phyloP scores from a whole-genome alignment of 2,113 vertebrate species.

The Mustela lutreola region DNA sequence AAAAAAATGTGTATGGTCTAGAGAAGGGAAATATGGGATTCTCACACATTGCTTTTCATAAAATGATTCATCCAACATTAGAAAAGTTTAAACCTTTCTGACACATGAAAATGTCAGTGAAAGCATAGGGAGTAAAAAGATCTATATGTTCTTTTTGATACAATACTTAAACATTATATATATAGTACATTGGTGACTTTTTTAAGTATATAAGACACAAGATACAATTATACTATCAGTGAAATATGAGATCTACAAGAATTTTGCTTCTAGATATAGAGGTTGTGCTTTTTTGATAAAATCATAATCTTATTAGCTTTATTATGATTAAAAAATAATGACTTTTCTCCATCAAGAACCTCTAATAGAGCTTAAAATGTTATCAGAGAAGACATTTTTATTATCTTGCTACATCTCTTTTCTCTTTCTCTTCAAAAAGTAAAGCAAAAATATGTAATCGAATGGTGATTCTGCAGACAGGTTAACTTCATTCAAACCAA shows the following conservation, averaged over 20 bases:
- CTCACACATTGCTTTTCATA: constrained; percentile 43
- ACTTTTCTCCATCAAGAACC: constrained; percentile 13
- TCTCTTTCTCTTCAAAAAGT: constrained; percentile 43
- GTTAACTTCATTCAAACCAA: background rate
- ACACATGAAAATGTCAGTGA: background rate
- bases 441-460: background rate
- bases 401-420: background rate
- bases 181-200: background rate
- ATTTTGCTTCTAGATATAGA: background rate
- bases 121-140: background rate
- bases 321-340: constrained; percentile 13
- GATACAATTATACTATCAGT: background rate
- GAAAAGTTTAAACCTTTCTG: constrained; percentile 15
- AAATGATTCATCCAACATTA: constrained; percentile 31
- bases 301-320: constrained; percentile 39
- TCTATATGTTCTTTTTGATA: background rate
- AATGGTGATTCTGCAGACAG: background rate
- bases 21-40: constrained; percentile 22
- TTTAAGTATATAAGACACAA: background rate
- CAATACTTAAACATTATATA: background rate
- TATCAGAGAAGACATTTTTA: constrained; percentile 5
- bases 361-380: constrained; percentile 25
- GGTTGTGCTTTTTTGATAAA: constrained; percentile 25
- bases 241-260: constrained; percentile 29
- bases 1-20: background rate